Conservation (phyloP, 64 coral and sea anemone genomes). For the Cladopsammia gracilis region DNA sequence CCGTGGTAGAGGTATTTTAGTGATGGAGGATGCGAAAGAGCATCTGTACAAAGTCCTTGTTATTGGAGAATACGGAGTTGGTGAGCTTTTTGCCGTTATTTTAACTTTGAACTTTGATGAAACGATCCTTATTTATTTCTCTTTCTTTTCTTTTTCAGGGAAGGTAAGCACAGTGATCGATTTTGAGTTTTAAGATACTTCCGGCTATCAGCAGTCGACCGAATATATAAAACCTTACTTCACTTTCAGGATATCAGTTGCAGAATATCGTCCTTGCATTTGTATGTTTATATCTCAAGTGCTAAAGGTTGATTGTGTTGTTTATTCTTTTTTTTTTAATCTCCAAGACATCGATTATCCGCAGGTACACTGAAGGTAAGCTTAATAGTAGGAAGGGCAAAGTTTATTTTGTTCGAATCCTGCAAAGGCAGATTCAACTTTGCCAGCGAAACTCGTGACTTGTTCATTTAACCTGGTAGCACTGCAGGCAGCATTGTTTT, state of each 20-base stretch:
- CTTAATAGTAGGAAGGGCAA: background rate
- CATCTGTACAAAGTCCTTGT: slow-evolving; percentile 79
- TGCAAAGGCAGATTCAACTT: too few relatives aligned
- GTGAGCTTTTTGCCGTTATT: background rate
- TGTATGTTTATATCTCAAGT: background rate
- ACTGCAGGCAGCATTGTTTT: too few relatives aligned
- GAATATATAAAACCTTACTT: too few relatives aligned
- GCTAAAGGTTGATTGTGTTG: background rate
- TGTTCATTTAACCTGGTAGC: too few relatives aligned
- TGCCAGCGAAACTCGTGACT: too few relatives aligned
- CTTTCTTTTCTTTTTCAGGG: slow-evolving; percentile 28
- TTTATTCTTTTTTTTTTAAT: background rate
- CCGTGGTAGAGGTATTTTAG: background rate
- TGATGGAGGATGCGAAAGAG: slow-evolving; percentile 55
- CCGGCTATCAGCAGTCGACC: too few relatives aligned
- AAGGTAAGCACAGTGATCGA: slow-evolving; percentile 41
- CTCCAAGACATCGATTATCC: slow-evolving; percentile 61
- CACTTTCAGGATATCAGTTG: background rate
- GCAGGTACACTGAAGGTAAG: slow-evolving; percentile 69
- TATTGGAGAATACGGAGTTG: slow-evolving; percentile 81
- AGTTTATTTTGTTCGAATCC: too few relatives aligned
- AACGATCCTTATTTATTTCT: background rate
- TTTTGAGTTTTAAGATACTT: too few relatives aligned
- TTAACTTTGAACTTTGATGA: background rate
- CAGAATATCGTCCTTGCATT: background rate